Evolutionary conservation across 1,140 invertebrate species (phyloP), one percentile per base, ranked within the genome.

Genomic region (Tribolium madens): DNA sequence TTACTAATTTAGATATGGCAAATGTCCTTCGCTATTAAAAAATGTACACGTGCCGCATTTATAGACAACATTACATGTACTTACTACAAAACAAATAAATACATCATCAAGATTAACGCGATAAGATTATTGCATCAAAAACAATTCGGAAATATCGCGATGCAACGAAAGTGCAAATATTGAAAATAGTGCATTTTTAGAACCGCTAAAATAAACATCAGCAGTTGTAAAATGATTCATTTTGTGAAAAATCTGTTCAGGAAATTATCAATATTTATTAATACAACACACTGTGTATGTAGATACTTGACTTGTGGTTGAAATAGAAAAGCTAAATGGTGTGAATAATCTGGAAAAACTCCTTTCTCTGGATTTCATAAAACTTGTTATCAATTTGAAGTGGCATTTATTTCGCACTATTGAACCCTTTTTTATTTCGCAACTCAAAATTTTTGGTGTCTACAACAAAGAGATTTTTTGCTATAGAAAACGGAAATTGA

Each of bases 11-110:
- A 64, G 57, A 64, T 64, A 64, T 64, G 57, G 57, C 57, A 64
- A 64, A 13, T 64, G 57, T 64, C 57, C 57, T 64, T 64, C 57
- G 57, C 13, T 36, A 33, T 64, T 64, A 64, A 64, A 64, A 64
- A 64, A 64, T 64, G 21, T 64, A 64, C 57, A 64, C 57, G 57
- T 64, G 57, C 57, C 57, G 26, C 57, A 64, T 12, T 64, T 64
- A 13, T 64, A 64, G 21, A 64, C 57, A 33, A 64, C 12, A 64
- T 64, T 64, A 42, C 12, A 64, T 36, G 26, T 33, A 64, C 57
- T 64, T 33, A 64, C 57, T 64, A 64, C 57, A 64, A 64, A 64
- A 64, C 31, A 64, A 64, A 64, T 64, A 64, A 64, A 33, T 12
- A 64, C 57, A 31, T 64, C 57, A 64, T 33, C 21, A 64, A 64